Evolutionary conservation across 2,888 invertebrate species (phyloP).

Genomic region (Latrodectus hesperus): DNA sequence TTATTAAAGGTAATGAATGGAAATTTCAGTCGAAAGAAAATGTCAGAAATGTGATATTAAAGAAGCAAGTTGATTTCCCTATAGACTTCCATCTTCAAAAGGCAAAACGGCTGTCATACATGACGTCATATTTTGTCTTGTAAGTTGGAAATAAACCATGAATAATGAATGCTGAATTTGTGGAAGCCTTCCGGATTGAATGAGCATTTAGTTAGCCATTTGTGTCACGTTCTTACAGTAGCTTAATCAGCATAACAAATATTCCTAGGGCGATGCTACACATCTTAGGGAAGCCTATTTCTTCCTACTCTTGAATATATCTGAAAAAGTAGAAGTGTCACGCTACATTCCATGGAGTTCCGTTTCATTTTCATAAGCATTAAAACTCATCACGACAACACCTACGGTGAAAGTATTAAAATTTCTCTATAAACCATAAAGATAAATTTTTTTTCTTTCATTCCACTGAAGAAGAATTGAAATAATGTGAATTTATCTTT

Average conservation of each 20-base stretch:
- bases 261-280: slow-evolving; percentile 44
- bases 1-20: no score
- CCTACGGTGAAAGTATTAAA: slow-evolving; percentile 57
- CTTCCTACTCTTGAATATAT: neutral
- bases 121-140: slow-evolving; percentile 63
- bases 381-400: slow-evolving; percentile 61
- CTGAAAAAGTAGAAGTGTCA: slow-evolving; percentile 38
- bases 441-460: neutral
- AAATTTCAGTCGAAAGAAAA: no score
- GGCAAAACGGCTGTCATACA: slow-evolving; percentile 32
- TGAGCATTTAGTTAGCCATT: slow-evolving; percentile 63
- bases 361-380: slow-evolving; percentile 66
- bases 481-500: no score
- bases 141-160: slow-evolving; percentile 62
- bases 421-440: slow-evolving; percentile 39
- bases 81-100: neutral
- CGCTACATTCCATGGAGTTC: slow-evolving; percentile 61
- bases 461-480: no score
- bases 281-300: slow-evolving; percentile 62
- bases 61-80: neutral
- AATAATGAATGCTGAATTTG: slow-evolving; percentile 65
- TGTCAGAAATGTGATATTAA: neutral
- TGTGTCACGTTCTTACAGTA: slow-evolving; percentile 64
- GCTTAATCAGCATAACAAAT: slow-evolving; percentile 69
- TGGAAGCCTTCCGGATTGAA: slow-evolving; percentile 60